A percentile compares a stretch with the other conserved stretches of the same genome.
phyloP scores from a whole-genome alignment of 2,797 vertebrate species.

The Calcarius lapponicus region DNA sequence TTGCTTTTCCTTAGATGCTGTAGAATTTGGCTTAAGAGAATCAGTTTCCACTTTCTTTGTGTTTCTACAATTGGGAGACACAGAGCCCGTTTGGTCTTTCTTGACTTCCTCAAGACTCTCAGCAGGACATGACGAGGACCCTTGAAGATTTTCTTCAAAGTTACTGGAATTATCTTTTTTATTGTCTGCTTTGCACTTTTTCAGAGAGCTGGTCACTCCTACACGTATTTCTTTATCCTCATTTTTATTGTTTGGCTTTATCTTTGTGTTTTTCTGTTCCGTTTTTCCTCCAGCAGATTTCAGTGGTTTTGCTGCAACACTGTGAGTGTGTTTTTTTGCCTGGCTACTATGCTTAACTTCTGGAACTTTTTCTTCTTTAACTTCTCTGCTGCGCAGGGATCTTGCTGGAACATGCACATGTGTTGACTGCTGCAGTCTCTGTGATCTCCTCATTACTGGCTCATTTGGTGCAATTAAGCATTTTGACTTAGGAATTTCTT shows the following conservation, averaged over 20 bases:
- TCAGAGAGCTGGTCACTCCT: slow-evolving; percentile 53
- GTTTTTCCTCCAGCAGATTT: slow-evolving; percentile 76
- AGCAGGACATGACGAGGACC: slow-evolving; percentile 23
- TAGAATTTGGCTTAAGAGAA: slow-evolving; percentile 51
- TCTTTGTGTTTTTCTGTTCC: slow-evolving; percentile 60
- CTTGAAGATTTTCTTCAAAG: not conserved
- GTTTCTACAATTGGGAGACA: slow-evolving; percentile 33
- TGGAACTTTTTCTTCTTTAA: slow-evolving; percentile 54
- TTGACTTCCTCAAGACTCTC: not conserved
- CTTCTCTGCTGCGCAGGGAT: slow-evolving; percentile 70
- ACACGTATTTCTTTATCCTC: slow-evolving; percentile 25
- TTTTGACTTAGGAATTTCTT: slow-evolving; percentile 53
- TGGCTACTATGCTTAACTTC: slow-evolving; percentile 59
- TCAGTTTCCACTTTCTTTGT: slow-evolving; percentile 50
- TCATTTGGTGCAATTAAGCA: not conserved
- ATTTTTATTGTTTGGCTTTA: slow-evolving; percentile 38
- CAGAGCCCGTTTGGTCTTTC: not conserved
- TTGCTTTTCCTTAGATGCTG: slow-evolving; percentile 56
- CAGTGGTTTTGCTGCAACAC: slow-evolving; percentile 32
- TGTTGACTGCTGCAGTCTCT: slow-evolving; percentile 71
- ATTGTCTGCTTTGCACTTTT: slow-evolving; percentile 63
- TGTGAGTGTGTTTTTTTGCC: slow-evolving; percentile 24
- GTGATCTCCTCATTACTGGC: slow-evolving; percentile 70
- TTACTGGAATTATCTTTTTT: not conserved
- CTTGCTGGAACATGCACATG: slow-evolving; percentile 60